phyloP scores from a whole-genome alignment of 2,797 vertebrate species.

The Heliangelus exortis region DNA sequence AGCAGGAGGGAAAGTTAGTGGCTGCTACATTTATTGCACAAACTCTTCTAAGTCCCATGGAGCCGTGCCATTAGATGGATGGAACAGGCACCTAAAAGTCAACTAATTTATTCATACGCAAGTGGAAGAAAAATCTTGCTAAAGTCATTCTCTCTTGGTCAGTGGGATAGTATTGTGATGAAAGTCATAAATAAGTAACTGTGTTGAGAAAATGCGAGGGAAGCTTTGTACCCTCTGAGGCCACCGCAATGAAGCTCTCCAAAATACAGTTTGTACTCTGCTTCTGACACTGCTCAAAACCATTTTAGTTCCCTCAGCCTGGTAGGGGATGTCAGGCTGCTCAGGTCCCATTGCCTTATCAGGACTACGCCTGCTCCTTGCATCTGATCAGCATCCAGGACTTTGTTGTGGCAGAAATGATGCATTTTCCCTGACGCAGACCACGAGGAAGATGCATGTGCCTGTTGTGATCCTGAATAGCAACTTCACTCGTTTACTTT shows the following conservation, averaged over 20 bases:
- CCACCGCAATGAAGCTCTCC: not conserved
- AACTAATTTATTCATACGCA: not conserved
- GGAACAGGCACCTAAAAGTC: not conserved
- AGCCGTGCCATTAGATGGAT: not conserved
- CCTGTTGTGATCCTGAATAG: not conserved
- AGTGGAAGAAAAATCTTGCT: not conserved
- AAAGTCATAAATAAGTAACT: not conserved
- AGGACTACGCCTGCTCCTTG: fast-evolving
- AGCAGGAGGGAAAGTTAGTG: constrained; percentile 28
- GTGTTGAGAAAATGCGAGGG: not conserved
- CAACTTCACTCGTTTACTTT: not conserved
- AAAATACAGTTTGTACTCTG: not conserved
- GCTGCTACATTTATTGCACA: constrained; percentile 9
- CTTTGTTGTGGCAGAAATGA: not conserved
- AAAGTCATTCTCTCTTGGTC: not conserved
- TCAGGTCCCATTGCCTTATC: not conserved
- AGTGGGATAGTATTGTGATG: not conserved
- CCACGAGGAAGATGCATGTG: fast-evolving
- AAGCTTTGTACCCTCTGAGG: not conserved
- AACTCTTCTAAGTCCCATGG: not conserved
- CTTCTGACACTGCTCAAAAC: not conserved
- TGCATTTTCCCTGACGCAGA: fast-evolving
- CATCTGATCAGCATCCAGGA: not conserved
- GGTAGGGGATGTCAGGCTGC: not conserved
- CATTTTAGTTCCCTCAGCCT: not conserved